These are phyloP conservation scores for Lota lota DNA, from an alignment of 2,113 vertebrate species.

Conservation along the genomic window DNA sequence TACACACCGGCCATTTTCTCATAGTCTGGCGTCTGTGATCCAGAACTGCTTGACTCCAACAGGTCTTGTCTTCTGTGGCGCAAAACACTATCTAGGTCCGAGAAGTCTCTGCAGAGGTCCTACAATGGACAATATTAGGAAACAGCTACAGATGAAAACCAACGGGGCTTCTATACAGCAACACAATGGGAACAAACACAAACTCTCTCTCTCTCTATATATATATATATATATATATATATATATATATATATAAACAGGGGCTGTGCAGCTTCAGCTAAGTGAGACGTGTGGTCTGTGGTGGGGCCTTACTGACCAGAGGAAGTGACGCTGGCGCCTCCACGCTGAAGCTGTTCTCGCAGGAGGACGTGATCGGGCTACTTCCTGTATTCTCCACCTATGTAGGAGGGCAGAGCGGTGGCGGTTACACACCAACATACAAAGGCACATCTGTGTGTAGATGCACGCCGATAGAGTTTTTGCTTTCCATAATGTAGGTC, in stretches of 20 bases:
- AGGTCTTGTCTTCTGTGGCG: slow-evolving; percentile 77
- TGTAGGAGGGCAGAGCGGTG: neutral
- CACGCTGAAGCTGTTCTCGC: slow-evolving; percentile 80
- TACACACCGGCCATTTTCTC: slow-evolving; percentile 81
- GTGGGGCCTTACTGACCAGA: slow-evolving; percentile 65
- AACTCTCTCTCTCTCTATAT: too few species aligned
- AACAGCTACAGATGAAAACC: neutral
- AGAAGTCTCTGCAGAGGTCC: slow-evolving; percentile 84
- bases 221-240: too few species aligned
- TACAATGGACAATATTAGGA: slow-evolving; percentile 37
- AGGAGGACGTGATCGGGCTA: slow-evolving; percentile 78
- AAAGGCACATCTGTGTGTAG: too few species aligned
- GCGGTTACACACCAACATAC: too few species aligned
- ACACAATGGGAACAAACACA: slow-evolving; percentile 11
- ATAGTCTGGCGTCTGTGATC: slow-evolving; percentile 88
- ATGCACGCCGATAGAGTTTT: too few species aligned
- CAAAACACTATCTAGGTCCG: slow-evolving; percentile 83
- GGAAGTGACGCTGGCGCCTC: slow-evolving; percentile 77
- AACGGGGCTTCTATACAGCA: neutral
- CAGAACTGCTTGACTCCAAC: slow-evolving; percentile 89
- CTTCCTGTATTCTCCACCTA: slow-evolving; percentile 77
- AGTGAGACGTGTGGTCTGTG: neutral
- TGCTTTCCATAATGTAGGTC: too few species aligned
- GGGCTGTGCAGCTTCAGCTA: neutral
- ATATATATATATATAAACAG: too few species aligned